Evolutionary conservation across 2,113 vertebrate genomes (phyloP).

Genomic region (Alethe castanea): DNA sequence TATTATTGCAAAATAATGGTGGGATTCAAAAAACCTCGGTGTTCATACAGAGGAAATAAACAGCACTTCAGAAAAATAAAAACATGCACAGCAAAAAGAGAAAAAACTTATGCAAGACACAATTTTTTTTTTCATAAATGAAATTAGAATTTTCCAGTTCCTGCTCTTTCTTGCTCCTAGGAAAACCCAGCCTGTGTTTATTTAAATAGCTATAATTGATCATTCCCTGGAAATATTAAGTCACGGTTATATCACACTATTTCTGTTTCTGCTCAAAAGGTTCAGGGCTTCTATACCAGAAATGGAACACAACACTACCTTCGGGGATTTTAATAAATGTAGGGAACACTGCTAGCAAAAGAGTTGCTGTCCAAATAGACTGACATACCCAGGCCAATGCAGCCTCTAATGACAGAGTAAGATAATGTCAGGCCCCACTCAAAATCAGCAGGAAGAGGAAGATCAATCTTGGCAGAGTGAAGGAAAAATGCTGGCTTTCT

Average conservation of each 20-base stretch:
- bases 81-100: not conserved
- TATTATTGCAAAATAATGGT: not conserved
- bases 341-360: constrained; percentile 94
- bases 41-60: not conserved
- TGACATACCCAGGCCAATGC: constrained; percentile 98
- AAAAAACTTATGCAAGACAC: not conserved
- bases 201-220: constrained; percentile 62
- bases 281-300: constrained; percentile 75
- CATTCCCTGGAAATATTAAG: constrained; percentile 55
- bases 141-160: constrained; percentile 17
- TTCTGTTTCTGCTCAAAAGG: constrained; percentile 64
- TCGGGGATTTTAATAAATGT: constrained; percentile 96
- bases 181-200: constrained; percentile 50
- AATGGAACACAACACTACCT: constrained; percentile 84
- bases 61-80: not conserved
- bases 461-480: constrained; percentile 99
- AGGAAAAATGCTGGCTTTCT: constrained; percentile 91
- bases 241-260: constrained; percentile 42
- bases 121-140: not conserved
- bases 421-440: constrained; percentile 99
- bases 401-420: constrained; percentile 99
- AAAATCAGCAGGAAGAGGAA: constrained; percentile 99
- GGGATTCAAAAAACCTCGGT: not conserved
- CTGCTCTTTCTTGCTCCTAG: constrained; percentile 1
- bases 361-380: constrained; percentile 99